Base-by-base conservation (phyloP, 2,113 vertebrate genomes). In the Chitala chitala region DNA sequence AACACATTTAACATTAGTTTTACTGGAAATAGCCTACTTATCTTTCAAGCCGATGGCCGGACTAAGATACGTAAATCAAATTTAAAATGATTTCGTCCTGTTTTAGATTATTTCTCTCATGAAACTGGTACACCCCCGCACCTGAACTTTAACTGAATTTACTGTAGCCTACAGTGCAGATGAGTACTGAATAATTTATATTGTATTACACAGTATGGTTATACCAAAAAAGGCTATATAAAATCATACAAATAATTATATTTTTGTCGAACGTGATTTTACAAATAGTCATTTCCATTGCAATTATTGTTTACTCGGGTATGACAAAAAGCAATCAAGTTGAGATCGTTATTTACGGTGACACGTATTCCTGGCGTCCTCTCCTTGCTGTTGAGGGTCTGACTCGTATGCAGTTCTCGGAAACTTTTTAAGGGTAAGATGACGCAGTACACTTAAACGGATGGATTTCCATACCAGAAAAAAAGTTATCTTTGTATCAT, bases 21-120 rank as follows among this genome's bases (percentile, higher is more conserved):
- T 86, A 83, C 82, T 81, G 80, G 78, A 83, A 86, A 72, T 15
- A 31, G 55, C 63, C 36, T 73, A 20, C 22, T 15, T 31, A 10
- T 24, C 42, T 42, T 78, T 79, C 78, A 80, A 29, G 38, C 61
- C 65, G 53, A 55, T 55, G 70, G 54, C 78, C 61, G 68, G 72
- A 78, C 24, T 36, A 69, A 77, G 48, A 59, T 73, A 71, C 74
- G 54, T 68, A 44, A 54, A 76, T 84, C 56, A 74, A 58, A 70
- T 79, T 74, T 46, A 74, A 61, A 73, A 71, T 71, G 69, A 66
- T 54, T 51, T 79, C 77, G 81, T 82, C 24, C 38, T 53, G 46
- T 70, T 77, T 79, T 76, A 44, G 9, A n/a, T 38, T 7, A 53
- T 64, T 78, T 77, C 50, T 46, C 8, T 38, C 54, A 71, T 61